Evolutionary conservation across 2,888 invertebrate genomes (phyloP).

Genomic region (Catocala fraxini): DNA sequence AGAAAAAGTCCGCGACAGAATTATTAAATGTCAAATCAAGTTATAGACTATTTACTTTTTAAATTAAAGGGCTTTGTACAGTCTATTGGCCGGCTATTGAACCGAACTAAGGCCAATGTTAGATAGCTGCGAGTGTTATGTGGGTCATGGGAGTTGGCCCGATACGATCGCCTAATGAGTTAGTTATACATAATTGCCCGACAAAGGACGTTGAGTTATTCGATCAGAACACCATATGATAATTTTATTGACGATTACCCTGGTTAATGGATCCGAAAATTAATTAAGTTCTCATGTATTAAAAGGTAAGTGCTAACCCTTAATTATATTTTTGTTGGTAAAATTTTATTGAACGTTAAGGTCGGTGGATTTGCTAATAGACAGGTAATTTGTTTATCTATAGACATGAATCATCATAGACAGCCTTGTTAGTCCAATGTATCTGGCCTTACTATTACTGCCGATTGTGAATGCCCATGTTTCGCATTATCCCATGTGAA

Average conservation of each 20-base stretch:
- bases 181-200: constrained; percentile 62
- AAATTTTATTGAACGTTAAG: neutral
- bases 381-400: neutral
- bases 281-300: constrained; percentile 7
- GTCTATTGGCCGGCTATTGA: constrained; percentile 44
- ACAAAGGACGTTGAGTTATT: constrained; percentile 68
- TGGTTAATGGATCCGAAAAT: constrained; percentile 20
- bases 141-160: constrained; percentile 75
- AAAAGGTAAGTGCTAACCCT: neutral
- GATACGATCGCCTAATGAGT: constrained; percentile 70
- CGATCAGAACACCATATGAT: constrained; percentile 50
- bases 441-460: too few species aligned
- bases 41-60: constrained; percentile 4
- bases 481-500: too few species aligned
- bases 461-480: too few species aligned
- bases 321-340: constrained; percentile 1
- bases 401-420: too few species aligned
- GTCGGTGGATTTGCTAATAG: neutral
- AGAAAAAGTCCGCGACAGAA: too few species aligned
- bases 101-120: constrained; percentile 59
- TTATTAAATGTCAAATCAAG: neutral
- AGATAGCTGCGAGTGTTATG: constrained; percentile 60
- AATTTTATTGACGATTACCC: constrained; percentile 39
- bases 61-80: constrained; percentile 13
- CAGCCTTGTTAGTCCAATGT: too few species aligned